Conservation (phyloP, 2,113 vertebrate genomes). For the Ochotona princeps region DNA sequence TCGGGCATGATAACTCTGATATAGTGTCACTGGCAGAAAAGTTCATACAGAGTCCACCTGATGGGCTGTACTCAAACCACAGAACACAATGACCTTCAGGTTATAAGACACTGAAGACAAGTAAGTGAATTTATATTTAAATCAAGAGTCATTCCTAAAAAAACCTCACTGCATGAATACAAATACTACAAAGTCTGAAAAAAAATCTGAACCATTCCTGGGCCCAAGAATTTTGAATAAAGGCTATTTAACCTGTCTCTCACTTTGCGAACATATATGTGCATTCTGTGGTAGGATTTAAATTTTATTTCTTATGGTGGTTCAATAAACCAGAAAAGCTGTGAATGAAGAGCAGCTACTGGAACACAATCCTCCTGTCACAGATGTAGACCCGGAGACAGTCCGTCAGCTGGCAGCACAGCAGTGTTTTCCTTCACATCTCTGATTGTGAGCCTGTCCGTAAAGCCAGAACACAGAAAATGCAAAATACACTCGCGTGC, state of each 20-base stretch:
- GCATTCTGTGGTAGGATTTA: neutral
- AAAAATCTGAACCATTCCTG: neutral
- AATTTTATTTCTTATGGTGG: neutral
- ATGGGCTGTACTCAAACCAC: neutral
- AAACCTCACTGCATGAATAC: neutral
- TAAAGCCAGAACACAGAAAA: conserved; percentile 13
- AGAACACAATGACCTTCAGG: neutral
- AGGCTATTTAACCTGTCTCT: neutral
- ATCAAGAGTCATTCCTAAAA: neutral
- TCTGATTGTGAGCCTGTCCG: neutral
- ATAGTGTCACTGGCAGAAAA: neutral
- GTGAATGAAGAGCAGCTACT: neutral
- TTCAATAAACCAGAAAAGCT: neutral
- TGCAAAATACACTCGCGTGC: neutral
- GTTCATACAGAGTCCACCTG: neutral
- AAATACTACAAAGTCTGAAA: neutral
- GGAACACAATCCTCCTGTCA: neutral
- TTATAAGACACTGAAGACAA: neutral
- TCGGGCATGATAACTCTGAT: neutral
- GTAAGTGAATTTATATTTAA: neutral
- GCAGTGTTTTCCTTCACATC: neutral
- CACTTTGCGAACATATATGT: neutral
- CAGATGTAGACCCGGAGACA: neutral
- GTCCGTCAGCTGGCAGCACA: neutral
- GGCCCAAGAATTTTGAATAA: neutral